Evolutionary conservation across 2,797 vertebrate species (phyloP).

Genomic region (Lithobates pipiens): DNA sequence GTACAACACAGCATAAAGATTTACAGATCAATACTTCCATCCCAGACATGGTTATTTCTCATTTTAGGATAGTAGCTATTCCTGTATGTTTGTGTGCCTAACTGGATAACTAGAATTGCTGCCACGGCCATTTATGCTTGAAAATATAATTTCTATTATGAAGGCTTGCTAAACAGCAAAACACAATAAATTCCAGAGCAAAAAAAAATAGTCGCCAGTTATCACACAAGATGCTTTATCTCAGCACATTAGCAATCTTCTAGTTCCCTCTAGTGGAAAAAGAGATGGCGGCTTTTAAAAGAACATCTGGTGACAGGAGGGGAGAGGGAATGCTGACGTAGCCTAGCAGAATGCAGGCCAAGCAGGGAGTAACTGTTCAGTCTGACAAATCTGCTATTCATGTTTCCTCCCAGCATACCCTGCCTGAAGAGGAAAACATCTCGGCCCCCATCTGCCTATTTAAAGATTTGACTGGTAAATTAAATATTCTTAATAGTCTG

Average conservation of each 20-base stretch:
- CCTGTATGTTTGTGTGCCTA: too few species aligned
- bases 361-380: slow-evolving; percentile 40
- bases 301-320: slow-evolving; percentile 4
- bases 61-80: too few species aligned
- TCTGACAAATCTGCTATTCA: slow-evolving; percentile 32
- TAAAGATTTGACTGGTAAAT: slow-evolving; percentile 45
- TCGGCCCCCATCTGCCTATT: slow-evolving; percentile 17
- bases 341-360: slow-evolving; percentile 53
- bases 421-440: slow-evolving; percentile 32
- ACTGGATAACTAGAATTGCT: too few species aligned
- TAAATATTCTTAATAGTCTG: not conserved
- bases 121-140: too few species aligned
- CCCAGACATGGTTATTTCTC: too few species aligned
- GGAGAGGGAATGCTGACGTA: slow-evolving; percentile 56
- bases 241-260: not conserved
- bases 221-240: not conserved
- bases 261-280: slow-evolving; percentile 14
- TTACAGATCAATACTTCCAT: too few species aligned
- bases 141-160: too few species aligned
- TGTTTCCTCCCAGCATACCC: slow-evolving; percentile 28
- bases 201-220: not conserved
- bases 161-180: too few species aligned
- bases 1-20: too few species aligned
- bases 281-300: not conserved
- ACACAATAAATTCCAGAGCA: too few species aligned